Base-by-base conservation (phyloP, 2,888 invertebrate genomes). In the Drosophila multiciliata region DNA sequence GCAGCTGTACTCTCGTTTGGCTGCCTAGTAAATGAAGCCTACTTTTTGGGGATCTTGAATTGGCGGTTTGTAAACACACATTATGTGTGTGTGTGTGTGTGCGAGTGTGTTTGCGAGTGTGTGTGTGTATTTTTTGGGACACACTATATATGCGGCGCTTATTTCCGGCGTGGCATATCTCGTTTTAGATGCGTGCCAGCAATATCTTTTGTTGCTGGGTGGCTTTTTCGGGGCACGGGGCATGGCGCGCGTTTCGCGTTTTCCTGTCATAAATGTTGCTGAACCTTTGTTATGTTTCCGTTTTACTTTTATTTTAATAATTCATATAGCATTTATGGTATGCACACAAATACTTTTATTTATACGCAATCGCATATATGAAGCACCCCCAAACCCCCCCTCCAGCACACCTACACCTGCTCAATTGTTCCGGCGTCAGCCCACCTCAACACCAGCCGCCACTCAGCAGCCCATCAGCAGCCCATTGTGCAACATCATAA, bases 301-400 rank as follows among this genome's bases (percentile, higher is more conserved):
- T 83, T 90, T 87, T 78, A 90, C 89, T 90, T 87, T 87, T 87
- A 87, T 87, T 87, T 87, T 90, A 87, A 87, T 87, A 87, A 87
- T 87, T 87, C 86, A 87, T 78, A 86, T 64, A 88, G 70, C 90
- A 90, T 90, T 87, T 88, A 88, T 86, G 77, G 87, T 73, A 73
- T 80, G 73, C 79, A 72, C 73, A 76, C 84, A 80, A 75, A 79
- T 76, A 87, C 75, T 82, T 82, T 87, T 80, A 86, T 87, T 84
- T 83, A 77, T 71, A 80, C 71, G 67, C 70, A 80, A 45, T 45
- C 45, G 4, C 70, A 61, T 73, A 57, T 67, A 60, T 63, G 26
- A 5, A 42, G 40, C 45, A 8, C 32, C 26, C 12, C 11, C 35
- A 17, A 8, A 36, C 36, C 38, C 33, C 23, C 3, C 59, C 45